Percentiles rank a stretch among this genome's conserved stretches.
Evolutionary conservation across 2,797 vertebrate species (phyloP).

Genomic region (Sebastes kiyomatsui): DNA sequence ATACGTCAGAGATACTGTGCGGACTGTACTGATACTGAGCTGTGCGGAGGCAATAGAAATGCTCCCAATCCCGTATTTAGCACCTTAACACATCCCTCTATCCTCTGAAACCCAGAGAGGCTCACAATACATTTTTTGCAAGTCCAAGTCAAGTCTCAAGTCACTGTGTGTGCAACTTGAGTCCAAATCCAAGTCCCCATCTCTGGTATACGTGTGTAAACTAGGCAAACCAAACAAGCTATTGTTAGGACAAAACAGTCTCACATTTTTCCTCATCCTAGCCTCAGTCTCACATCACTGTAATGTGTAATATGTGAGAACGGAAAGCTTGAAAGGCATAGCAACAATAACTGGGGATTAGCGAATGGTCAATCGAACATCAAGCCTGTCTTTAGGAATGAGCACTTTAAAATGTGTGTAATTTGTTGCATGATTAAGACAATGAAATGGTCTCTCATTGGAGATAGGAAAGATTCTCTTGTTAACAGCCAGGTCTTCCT

Average conservation of each 20-base stretch:
- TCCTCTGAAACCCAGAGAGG: neutral
- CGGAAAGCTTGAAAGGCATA: neutral
- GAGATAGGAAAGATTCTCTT: too few species aligned
- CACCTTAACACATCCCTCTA: neutral
- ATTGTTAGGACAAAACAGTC: too few species aligned
- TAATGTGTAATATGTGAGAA: neutral
- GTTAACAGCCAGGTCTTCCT: neutral
- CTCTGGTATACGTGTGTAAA: too few species aligned
- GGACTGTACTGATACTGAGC: too few species aligned
- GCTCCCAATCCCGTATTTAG: too few species aligned
- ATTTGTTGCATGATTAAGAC: neutral
- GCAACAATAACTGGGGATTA: neutral
- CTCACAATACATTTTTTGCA: too few species aligned
- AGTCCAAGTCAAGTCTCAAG: too few species aligned
- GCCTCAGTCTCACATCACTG: neutral
- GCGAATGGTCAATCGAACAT: neutral
- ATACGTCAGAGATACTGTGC: neutral
- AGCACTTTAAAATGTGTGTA: neutral
- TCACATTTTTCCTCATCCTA: neutral
- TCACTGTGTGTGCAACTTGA: too few species aligned
- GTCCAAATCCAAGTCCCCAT: too few species aligned
- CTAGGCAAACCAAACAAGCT: too few species aligned
- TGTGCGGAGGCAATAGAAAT: too few species aligned
- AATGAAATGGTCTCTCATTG: neutral
- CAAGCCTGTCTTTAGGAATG: neutral